phyloP scores from a whole-genome alignment of 2,888 invertebrate genomes.

The Cantharis rustica region DNA sequence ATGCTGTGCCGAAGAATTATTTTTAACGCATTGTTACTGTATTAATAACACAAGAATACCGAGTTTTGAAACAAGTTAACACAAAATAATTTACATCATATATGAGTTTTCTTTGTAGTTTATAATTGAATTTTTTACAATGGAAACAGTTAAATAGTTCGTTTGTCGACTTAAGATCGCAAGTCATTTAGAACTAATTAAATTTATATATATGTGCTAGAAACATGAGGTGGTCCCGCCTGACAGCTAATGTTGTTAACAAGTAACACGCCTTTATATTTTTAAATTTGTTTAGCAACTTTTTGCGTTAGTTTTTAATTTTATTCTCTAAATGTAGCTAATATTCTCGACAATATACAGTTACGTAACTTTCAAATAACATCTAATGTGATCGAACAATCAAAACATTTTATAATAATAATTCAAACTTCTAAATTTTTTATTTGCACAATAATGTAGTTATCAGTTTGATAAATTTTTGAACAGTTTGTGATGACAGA shows the following conservation, averaged over 20 bases:
- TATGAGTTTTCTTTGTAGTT: slow-evolving; percentile 44
- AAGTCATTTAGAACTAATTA: slow-evolving; percentile 55
- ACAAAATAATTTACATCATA: slow-evolving; percentile 20
- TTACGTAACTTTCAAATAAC: neutral
- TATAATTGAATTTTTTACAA: slow-evolving; percentile 54
- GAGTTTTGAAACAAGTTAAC: neutral
- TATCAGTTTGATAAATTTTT: too few species aligned
- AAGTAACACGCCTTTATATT: slow-evolving; percentile 35
- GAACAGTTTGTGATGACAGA: too few species aligned
- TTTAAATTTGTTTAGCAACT: neutral
- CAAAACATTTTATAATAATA: neutral
- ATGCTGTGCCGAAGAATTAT: neutral
- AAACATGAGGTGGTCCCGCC: slow-evolving; percentile 41
- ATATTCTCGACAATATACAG: neutral
- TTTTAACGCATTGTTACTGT: neutral
- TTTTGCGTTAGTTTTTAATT: neutral
- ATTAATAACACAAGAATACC: neutral
- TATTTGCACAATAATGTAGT: neutral
- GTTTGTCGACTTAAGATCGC: slow-evolving; percentile 48
- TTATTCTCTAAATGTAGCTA: neutral
- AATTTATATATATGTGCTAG: slow-evolving; percentile 51
- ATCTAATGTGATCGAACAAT: neutral
- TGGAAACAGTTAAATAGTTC: slow-evolving; percentile 51
- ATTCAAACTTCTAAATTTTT: neutral
- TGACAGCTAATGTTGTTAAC: slow-evolving; percentile 38